Conservation (phyloP, 2,113 vertebrate species). For the Nesoenas mayeri region DNA sequence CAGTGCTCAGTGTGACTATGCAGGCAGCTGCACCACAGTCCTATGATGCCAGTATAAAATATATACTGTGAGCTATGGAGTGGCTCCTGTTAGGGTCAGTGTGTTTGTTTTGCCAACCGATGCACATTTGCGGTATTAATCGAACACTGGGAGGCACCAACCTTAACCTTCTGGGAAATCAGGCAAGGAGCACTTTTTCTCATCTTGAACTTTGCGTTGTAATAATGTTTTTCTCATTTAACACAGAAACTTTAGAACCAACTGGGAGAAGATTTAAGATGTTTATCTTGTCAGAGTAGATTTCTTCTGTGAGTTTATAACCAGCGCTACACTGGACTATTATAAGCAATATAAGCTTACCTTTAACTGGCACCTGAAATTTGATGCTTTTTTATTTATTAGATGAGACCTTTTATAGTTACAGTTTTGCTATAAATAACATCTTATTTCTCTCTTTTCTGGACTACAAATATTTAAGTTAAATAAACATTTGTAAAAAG, state of each 20-base stretch:
- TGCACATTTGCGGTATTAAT: slow-evolving; percentile 1
- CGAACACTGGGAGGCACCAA: not conserved
- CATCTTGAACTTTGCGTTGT: not conserved
- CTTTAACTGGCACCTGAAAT: slow-evolving; percentile 17
- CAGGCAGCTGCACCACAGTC: not conserved
- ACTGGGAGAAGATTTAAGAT: slow-evolving; percentile 37
- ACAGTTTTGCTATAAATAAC: not conserved
- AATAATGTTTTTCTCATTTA: slow-evolving; percentile 21
- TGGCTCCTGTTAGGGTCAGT: not conserved
- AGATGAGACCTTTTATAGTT: not conserved
- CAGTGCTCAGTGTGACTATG: not conserved
- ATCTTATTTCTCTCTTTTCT: not conserved
- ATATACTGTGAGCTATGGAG: not conserved
- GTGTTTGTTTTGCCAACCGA: slow-evolving; percentile 9
- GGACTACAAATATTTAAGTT: not conserved
- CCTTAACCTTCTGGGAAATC: slow-evolving; percentile 55
- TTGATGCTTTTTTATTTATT: not conserved
- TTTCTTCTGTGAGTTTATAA: slow-evolving; percentile 31
- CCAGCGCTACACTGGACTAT: not conserved
- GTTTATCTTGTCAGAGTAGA: slow-evolving; percentile 21
- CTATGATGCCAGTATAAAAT: not conserved
- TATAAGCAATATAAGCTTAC: not conserved
- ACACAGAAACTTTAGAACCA: not conserved
- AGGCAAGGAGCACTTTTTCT: not conserved
- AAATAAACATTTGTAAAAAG: not conserved